phyloP scores from a whole-genome alignment of 2,888 invertebrate genomes.

The Cantharis flavilabris region DNA sequence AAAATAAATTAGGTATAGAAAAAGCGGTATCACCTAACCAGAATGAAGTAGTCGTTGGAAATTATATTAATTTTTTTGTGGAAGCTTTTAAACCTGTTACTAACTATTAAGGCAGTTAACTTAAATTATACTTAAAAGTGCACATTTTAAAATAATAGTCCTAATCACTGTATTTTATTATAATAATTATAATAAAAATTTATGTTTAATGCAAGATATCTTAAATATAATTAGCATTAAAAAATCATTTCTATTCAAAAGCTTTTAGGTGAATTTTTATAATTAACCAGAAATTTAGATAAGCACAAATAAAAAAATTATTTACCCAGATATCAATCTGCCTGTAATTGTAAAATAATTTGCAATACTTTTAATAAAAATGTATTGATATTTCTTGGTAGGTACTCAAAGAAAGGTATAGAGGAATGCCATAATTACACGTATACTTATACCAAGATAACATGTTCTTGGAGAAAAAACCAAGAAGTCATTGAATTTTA shows the following conservation, averaged over 20 bases:
- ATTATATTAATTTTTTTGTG: neutral
- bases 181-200: neutral
- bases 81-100: neutral
- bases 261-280: neutral
- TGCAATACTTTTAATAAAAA: neutral
- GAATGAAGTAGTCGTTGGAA: neutral
- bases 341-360: neutral
- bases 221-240: constrained; percentile 1
- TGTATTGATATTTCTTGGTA: neutral
- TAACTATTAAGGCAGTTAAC: neutral
- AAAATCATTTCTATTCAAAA: neutral
- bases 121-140: neutral
- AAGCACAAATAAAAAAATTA: neutral
- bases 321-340: too few species aligned
- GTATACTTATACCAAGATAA: neutral
- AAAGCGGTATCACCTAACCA: neutral
- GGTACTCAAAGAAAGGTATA: neutral
- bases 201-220: neutral
- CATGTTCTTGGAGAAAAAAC: neutral
- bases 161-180: neutral
- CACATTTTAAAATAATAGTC: neutral
- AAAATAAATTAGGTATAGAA: neutral
- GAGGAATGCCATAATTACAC: neutral
- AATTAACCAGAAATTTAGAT: neutral
- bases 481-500: neutral